These are phyloP conservation scores for Zoanthus sansibaricus DNA, from an alignment of 92 coral and sea anemone species.

Conservation along the genomic window DNA sequence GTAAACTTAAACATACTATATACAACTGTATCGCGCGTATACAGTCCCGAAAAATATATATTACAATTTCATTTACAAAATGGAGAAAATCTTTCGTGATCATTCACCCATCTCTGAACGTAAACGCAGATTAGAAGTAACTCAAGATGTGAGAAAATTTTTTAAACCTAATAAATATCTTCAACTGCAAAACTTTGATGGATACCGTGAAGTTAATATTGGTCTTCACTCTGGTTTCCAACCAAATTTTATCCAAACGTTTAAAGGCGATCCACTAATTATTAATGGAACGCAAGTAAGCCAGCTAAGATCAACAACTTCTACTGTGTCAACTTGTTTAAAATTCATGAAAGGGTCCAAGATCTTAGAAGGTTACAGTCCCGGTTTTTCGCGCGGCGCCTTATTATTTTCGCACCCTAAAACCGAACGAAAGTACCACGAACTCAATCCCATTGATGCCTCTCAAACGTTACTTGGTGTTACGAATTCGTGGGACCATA, in stretches of 20 bases:
- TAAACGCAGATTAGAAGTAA: not conserved
- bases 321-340: not conserved
- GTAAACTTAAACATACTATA: not conserved
- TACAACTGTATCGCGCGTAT: not conserved
- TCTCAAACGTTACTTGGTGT: not conserved
- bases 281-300: not conserved
- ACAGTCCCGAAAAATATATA: not conserved
- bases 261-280: not conserved
- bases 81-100: not conserved
- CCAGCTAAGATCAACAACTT: not conserved
- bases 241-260: not conserved
- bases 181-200: not conserved
- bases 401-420: not conserved
- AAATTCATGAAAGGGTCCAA: not conserved
- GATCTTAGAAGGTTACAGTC: not conserved
- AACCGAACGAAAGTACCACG: not conserved
- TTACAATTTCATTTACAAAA: not conserved
- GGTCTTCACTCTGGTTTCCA: not conserved
- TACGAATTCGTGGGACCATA: not conserved
- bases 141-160: not conserved
- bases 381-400: not conserved
- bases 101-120: not conserved
- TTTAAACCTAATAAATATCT: not conserved
- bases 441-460: not conserved
- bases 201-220: not conserved